Evolutionary conservation across 2,113 vertebrate genomes (phyloP).

Genomic region (Tetraodon nigroviridis): DNA sequence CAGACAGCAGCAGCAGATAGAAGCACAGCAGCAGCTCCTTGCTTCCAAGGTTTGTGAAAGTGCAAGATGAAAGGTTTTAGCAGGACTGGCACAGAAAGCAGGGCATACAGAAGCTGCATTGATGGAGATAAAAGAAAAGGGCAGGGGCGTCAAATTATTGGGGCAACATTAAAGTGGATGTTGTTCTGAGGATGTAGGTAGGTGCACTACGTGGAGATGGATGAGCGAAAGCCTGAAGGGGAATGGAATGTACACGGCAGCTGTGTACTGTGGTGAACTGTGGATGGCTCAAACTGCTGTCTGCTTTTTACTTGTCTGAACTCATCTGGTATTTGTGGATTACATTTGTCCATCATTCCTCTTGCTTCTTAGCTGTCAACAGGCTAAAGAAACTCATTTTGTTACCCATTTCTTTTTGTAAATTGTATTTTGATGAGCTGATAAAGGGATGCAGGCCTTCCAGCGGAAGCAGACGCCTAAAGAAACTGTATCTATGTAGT

Average conservation of each 20-base stretch:
- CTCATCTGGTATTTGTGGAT: conserved; percentile 13
- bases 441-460: background rate
- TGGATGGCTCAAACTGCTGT: conserved; percentile 21
- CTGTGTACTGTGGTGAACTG: conserved; percentile 4
- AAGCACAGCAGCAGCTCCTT: conserved; percentile 89
- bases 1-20: conserved; percentile 95
- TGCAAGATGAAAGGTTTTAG: conserved; percentile 26
- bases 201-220: background rate
- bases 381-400: no score
- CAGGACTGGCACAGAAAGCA: background rate
- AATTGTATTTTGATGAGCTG: no score
- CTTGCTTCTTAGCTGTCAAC: background rate
- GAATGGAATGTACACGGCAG: background rate
- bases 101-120: conserved; percentile 13
- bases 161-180: conserved; percentile 25
- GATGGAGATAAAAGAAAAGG: conserved; percentile 40
- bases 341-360: background rate
- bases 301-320: conserved; percentile 9
- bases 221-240: background rate
- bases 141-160: conserved; percentile 1
- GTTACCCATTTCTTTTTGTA: no score
- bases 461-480: background rate
- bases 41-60: conserved; percentile 83
- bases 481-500: background rate
- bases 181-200: conserved; percentile 2